These are phyloP conservation scores for Phallusia fumigata DNA, from an alignment of 23 tunicate species.

Conservation along the genomic window DNA sequence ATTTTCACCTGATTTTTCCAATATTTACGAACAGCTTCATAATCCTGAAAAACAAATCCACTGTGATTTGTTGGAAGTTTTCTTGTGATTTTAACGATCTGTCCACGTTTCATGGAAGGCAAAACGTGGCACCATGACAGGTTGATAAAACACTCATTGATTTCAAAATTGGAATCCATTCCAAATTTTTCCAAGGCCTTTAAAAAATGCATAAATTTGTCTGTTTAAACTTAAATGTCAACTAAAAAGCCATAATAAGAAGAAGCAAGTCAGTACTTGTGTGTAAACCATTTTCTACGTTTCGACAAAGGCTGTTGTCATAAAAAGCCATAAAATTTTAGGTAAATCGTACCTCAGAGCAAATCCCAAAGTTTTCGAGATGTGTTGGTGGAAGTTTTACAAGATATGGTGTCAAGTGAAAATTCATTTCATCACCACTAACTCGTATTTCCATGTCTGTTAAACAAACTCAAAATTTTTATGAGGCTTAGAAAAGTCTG, in stretches of 20 bases:
- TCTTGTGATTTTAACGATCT: constrained; percentile 50
- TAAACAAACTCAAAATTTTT: too few relatives aligned
- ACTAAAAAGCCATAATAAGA: too few relatives aligned
- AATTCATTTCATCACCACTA: constrained; percentile 37
- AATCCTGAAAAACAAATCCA: too few relatives aligned
- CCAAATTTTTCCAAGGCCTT: constrained; percentile 60
- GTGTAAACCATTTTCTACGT: too few relatives aligned
- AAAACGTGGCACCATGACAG: constrained; percentile 69
- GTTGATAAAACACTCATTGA: constrained; percentile 54
- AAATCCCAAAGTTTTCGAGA: constrained; percentile 64
- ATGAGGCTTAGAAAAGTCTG: too few relatives aligned
- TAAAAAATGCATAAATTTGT: constrained; percentile 3
- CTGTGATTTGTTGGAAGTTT: constrained; percentile 11
- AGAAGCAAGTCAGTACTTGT: too few relatives aligned
- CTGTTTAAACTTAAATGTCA: too few relatives aligned
- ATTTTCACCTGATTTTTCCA: too few relatives aligned
- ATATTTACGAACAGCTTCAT: too few relatives aligned
- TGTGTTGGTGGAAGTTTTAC: constrained; percentile 52
- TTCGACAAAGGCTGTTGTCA: too few relatives aligned
- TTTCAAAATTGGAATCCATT: constrained; percentile 21
- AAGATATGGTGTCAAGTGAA: constrained; percentile 41
- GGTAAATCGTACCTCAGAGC: constrained; percentile 35
- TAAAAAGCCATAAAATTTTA: too few relatives aligned
- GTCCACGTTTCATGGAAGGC: constrained; percentile 77
- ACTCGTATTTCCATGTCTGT: constrained; percentile 43